Conservation (phyloP, 2,113 vertebrate genomes). For the Fukomys damarensis region DNA sequence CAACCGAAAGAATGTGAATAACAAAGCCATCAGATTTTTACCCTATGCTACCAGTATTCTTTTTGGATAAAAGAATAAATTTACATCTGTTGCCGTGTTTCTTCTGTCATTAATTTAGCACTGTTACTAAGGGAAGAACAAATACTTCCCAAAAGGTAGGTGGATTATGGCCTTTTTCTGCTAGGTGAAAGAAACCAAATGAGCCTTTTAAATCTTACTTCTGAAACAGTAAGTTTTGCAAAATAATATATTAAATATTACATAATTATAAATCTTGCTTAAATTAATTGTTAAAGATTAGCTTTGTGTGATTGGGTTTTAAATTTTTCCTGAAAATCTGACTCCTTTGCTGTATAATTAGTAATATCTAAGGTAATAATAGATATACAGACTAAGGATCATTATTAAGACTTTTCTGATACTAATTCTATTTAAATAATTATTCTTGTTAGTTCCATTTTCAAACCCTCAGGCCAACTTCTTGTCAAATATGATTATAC, state of each 20-base stretch:
- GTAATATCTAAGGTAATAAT: not conserved
- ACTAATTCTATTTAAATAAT: not conserved
- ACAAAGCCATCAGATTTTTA: not conserved
- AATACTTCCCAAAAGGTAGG: not conserved
- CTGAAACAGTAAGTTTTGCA: not conserved
- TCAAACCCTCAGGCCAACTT: not conserved
- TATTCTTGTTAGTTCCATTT: not conserved
- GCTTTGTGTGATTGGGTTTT: not conserved
- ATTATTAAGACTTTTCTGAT: not conserved
- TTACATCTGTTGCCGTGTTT: not conserved
- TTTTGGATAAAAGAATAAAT: not conserved
- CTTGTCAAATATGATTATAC: not conserved
- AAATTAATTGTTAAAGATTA: not conserved
- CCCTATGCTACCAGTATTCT: not conserved
- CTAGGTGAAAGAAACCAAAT: not conserved
- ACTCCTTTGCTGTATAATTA: not conserved
- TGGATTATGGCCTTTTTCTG: not conserved
- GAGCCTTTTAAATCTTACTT: not conserved
- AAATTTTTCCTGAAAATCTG: not conserved
- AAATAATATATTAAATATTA: not conserved
- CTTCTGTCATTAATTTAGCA: not conserved
- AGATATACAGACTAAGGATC: not conserved
- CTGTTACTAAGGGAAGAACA: not conserved
- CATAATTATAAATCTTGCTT: not conserved
- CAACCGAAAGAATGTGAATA: not conserved